phyloP scores from a whole-genome alignment of 92 coral and sea anemone genomes.

The Phenganax subtilis region DNA sequence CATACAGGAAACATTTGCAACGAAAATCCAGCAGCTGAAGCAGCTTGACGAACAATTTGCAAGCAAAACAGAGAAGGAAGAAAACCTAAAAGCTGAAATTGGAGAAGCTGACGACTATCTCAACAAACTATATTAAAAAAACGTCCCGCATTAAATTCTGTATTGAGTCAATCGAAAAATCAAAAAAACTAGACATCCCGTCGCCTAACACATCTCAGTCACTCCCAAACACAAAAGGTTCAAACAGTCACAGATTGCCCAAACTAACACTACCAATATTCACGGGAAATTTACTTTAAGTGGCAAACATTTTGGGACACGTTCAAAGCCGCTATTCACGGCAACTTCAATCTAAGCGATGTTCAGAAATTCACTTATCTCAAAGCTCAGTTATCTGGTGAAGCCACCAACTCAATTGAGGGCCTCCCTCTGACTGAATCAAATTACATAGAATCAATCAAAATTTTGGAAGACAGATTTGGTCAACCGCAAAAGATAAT shows the following conservation, averaged over 20 bases:
- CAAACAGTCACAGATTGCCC: conserved; percentile 24
- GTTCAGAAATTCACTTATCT: conserved; percentile 42
- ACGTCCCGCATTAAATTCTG: too few species aligned
- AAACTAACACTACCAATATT: conserved; percentile 43
- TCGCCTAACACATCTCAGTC: too few species aligned
- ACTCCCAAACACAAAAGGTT: too few species aligned
- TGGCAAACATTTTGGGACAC: conserved; percentile 48
- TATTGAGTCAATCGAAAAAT: too few species aligned
- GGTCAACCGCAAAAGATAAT: conserved; percentile 32
- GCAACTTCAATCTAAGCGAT: conserved; percentile 22
- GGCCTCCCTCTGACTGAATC: conserved; percentile 36
- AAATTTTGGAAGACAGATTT: conserved; percentile 39
- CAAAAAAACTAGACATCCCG: too few species aligned
- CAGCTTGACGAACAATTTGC: too few species aligned
- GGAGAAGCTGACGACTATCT: too few species aligned
- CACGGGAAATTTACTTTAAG: conserved; percentile 39
- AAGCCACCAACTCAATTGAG: conserved; percentile 37
- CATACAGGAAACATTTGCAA: too few species aligned
- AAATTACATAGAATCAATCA: conserved; percentile 35
- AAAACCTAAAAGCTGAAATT: too few species aligned
- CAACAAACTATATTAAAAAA: too few species aligned
- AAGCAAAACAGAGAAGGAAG: too few species aligned
- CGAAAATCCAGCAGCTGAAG: too few species aligned
- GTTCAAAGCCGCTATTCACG: conserved; percentile 42
- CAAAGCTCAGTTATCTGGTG: conserved; percentile 45